Conservation (phyloP, 2,113 vertebrate species). For the Alethe castanea region DNA sequence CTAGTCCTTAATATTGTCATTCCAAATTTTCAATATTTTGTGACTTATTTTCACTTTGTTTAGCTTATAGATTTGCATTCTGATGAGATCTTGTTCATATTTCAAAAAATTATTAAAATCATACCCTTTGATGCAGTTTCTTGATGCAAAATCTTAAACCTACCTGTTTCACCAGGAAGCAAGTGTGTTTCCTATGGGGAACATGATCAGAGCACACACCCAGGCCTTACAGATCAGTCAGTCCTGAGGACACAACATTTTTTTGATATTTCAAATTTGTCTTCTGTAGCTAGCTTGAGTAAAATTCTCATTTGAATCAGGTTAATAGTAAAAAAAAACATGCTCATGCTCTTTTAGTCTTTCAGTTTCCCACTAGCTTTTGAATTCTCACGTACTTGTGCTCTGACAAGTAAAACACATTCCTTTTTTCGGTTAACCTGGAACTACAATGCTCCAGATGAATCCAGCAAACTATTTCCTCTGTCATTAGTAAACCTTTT, state of each 20-base stretch:
- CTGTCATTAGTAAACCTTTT: background rate
- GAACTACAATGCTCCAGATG: background rate
- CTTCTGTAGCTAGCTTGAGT: background rate
- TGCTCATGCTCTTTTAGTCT: background rate
- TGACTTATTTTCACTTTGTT: background rate
- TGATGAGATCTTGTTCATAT: background rate
- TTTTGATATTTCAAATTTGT: background rate
- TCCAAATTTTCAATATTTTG: background rate
- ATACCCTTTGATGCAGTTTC: background rate
- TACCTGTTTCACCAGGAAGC: background rate
- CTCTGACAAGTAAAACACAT: background rate
- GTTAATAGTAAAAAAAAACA: background rate
- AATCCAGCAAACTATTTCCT: background rate
- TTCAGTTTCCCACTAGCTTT: background rate
- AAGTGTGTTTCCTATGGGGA: background rate
- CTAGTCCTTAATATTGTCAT: background rate
- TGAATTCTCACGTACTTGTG: background rate
- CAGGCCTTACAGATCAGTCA: background rate
- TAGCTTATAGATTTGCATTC: background rate
- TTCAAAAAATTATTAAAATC: background rate
- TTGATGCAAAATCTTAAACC: background rate
- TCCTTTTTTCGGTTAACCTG: background rate
- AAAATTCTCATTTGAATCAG: background rate
- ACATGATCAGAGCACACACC: accelerated
- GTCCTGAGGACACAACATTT: background rate